Percentiles rank a stretch among this genome's conserved stretches.
Conservation (phyloP, 92 coral and sea anemone species). For the Siderastrea radians region DNA sequence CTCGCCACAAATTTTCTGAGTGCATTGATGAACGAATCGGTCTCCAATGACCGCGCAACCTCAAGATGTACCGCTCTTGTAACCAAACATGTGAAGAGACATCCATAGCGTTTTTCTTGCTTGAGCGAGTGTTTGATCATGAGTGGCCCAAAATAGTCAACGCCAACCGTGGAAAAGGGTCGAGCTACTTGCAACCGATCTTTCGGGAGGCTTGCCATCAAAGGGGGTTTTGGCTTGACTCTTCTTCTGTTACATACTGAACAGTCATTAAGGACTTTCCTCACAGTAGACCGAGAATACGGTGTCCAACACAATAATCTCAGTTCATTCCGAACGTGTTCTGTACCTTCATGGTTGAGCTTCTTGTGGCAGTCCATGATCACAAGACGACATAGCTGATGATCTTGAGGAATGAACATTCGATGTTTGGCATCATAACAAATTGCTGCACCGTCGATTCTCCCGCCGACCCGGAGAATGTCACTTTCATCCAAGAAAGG, state of each 20-base stretch:
- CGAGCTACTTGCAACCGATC: slow-evolving; percentile 47
- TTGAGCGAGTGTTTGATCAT: slow-evolving; percentile 35
- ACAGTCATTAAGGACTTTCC: slow-evolving; percentile 22
- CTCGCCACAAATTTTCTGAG: slow-evolving; percentile 42
- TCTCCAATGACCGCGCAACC: slow-evolving; percentile 36
- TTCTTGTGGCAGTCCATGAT: slow-evolving; percentile 43
- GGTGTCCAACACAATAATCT: slow-evolving; percentile 25
- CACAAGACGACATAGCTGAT: slow-evolving; percentile 31
- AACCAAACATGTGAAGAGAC: slow-evolving; percentile 50
- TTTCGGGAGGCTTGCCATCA: slow-evolving; percentile 41
- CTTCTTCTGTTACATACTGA: slow-evolving; percentile 25
- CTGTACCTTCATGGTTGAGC: slow-evolving; percentile 24
- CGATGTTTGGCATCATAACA: slow-evolving; percentile 22
- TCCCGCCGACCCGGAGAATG: no score
- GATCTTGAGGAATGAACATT: slow-evolving; percentile 30
- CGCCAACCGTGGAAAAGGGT: slow-evolving; percentile 48
- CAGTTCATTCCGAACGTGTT: slow-evolving; percentile 32
- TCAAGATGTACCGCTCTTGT: slow-evolving; percentile 59
- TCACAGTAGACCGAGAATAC: slow-evolving; percentile 23
- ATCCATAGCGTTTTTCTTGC: slow-evolving; percentile 48
- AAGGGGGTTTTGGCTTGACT: slow-evolving; percentile 33
- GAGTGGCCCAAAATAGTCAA: slow-evolving; percentile 59
- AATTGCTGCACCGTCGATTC: slow-evolving; percentile 4
- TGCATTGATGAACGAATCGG: not conserved
- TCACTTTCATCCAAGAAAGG: no score